phyloP scores from a whole-genome alignment of 2,888 invertebrate genomes.

The Nemapogon koenigi region DNA sequence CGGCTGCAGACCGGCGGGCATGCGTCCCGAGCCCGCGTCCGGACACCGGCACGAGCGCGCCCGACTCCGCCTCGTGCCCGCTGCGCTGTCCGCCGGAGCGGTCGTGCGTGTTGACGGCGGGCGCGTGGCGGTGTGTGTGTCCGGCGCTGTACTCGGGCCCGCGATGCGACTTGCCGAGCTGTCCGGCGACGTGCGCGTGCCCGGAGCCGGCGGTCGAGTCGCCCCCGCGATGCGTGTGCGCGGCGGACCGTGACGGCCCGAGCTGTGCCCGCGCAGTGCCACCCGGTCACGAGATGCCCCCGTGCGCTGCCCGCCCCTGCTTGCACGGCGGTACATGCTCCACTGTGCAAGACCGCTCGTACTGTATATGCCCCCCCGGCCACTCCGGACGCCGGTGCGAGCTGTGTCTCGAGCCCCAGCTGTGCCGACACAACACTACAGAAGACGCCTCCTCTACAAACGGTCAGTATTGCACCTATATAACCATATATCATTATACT shows the following conservation, averaged over 20 bases:
- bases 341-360: conserved; percentile 21
- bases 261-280: conserved; percentile 18
- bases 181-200: conserved; percentile 70
- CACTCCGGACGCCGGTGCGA: too few relatives aligned
- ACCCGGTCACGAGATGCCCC: conserved; percentile 70
- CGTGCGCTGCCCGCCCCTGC: conserved; percentile 28
- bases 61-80: conserved; percentile 26
- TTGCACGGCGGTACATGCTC: conserved; percentile 69
- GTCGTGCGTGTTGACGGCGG: neutral
- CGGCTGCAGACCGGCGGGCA: neutral
- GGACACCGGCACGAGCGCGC: conserved; percentile 16
- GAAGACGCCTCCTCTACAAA: too few relatives aligned
- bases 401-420: too few relatives aligned
- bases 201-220: conserved; percentile 41
- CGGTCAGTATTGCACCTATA: too few relatives aligned
- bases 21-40: too few relatives aligned
- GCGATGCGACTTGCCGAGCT: conserved; percentile 68
- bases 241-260: conserved; percentile 14
- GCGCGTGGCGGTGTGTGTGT: conserved; percentile 16
- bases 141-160: conserved; percentile 58
- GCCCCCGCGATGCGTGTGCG: too few relatives aligned
- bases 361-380: conserved; percentile 60
- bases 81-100: conserved; percentile 46
- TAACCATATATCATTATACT: too few relatives aligned
- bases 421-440: too few relatives aligned